Base-by-base conservation (phyloP, 2,113 vertebrate species). In the Ranitomeya variabilis region DNA sequence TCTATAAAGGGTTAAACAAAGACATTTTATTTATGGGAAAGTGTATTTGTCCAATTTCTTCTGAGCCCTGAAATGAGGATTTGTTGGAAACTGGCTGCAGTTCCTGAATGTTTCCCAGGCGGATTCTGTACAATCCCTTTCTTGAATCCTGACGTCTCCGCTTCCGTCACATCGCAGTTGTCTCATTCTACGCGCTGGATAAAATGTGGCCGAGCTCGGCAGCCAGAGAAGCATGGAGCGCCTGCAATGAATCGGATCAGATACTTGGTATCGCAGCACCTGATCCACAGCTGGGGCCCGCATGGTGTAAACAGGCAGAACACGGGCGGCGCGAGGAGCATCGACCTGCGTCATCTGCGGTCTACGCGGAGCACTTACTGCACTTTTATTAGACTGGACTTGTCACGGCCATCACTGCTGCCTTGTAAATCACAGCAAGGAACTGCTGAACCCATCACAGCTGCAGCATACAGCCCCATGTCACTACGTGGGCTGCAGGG, bases 331-430 rank as follows among this genome's bases (percentile, higher is more conserved):
- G 45, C 0, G 8, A 64, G 14, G 67, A 23, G 26, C 66, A 26
- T 26, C 16, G 3, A 87, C 83, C 23, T 88, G 87, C 87, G 57
- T 83, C 87, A 88, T 86, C 45, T 31, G 8, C 5, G 51, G 76
- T 80, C 64, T 67, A 19, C 15, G 62, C 13, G 21, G 86, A 87
- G 45, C 60, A 80, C 60, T 80, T 69, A 80, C 14, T 66, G 79
- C 45, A 16, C 37, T 18, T 80, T 88, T 83, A 88, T 83, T 15
- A 64, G 15, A 67, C 23, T 62, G 80, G 31, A 37, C 3, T 31
- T 83, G 87, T 88, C 87, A 67, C 45, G 55, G 11, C 5, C 23
- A 80, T 80, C 77, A 82, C 79, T 54, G 54, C 15, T 59, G 77
- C 64, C 60, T 74, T 51, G 64, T 81, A 87, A 87, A 87, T 87